Conservation (phyloP, 2,888 invertebrate genomes). For the Microctonus aethiopoides region DNA sequence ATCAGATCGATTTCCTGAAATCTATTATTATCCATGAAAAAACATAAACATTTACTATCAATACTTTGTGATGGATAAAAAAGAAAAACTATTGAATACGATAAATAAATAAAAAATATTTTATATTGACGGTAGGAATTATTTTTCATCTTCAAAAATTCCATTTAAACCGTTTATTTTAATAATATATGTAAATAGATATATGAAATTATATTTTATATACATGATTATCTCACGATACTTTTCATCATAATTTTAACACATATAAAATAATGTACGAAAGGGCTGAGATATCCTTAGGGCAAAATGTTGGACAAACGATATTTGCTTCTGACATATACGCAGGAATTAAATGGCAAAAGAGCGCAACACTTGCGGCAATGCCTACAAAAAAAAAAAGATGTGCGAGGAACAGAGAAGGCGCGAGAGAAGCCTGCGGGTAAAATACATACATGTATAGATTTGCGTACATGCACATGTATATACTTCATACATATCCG, state of each 20-base stretch:
- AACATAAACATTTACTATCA: no score
- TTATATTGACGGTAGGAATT: not conserved
- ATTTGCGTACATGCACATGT: not conserved
- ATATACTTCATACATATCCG: not conserved
- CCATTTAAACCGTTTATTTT: not conserved
- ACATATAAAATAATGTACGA: not conserved
- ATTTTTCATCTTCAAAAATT: not conserved
- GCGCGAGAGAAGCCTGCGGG: not conserved
- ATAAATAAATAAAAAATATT: not conserved
- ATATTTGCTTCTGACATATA: constrained; percentile 16
- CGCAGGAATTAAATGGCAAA: constrained; percentile 11
- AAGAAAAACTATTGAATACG: not conserved
- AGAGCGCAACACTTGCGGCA: constrained; percentile 9
- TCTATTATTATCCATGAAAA: no score
- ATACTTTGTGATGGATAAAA: not conserved
- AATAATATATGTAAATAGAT: no score
- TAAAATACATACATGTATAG: not conserved
- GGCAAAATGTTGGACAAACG: not conserved
- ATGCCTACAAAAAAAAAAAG: constrained; percentile 5
- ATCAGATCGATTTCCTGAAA: no score
- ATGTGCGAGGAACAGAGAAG: not conserved
- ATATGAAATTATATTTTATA: not conserved
- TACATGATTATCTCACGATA: not conserved
- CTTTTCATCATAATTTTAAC: not conserved
- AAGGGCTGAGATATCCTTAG: not conserved